Base-by-base conservation (phyloP, 2,888 invertebrate genomes). In the Orthosia cruda region DNA sequence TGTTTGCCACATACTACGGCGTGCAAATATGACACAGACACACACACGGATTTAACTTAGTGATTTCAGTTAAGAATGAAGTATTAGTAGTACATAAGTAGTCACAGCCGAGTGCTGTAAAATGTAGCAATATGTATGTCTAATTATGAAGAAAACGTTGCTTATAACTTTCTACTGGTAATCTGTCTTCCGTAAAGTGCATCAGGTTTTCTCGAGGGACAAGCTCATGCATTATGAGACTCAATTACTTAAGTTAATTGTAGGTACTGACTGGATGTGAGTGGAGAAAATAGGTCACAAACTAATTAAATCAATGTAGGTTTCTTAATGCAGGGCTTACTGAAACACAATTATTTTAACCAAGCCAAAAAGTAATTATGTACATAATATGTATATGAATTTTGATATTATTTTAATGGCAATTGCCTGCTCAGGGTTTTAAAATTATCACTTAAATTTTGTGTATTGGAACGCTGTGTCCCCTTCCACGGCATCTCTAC, bases 211-310 rank as follows among this genome's bases (percentile, higher is more conserved):
- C 66, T 64, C 63, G 5, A 4, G 58, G 67, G 74, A 23, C 40
- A 13, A 61, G 26, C 15, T 16, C 58, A n/a, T 54, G 49, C 20
- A 54, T 50, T 16, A 63, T 23, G 26, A 67, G 49, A 66, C 45
- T 45, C 40, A 58, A 64, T 58, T 54, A 80, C 40, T 58, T 45
- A n/a, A 54, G 54, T 63, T 52, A 50, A 50, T 50, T 54, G 49
- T 40, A 32, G 32, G 32, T 26, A 55, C 13, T 3, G 16, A 50
- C 13, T 45, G 23, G 16, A 47, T 59, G 23, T 20, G 2, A 59
- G 18, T 13, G 16, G 15, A 32, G 7, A 50, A 70, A 55, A 7
- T 45, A 52, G 52, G 11, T 57, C 54, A 7, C 12, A 15, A 4
- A 32, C n/a, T 26, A 54, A 49, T 45, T 45, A n/a, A 47, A 52